phyloP scores from a whole-genome alignment of 2,888 invertebrate genomes.

The Hypsopygia costalis region DNA sequence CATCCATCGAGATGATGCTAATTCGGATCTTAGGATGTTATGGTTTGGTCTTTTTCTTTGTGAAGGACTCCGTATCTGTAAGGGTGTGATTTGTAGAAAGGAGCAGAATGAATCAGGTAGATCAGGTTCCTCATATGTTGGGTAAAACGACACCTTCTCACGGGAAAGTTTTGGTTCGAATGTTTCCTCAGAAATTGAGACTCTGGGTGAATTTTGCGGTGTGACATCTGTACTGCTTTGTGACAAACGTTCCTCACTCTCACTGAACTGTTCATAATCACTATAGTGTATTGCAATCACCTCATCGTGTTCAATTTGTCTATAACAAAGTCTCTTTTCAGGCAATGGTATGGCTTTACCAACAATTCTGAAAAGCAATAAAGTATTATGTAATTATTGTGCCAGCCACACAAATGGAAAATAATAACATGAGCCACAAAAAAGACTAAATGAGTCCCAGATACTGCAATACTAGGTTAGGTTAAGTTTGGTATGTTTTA shows the following conservation, averaged over 20 bases:
- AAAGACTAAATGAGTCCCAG: too few species aligned
- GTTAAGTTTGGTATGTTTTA: too few species aligned
- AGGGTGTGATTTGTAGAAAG: conserved; percentile 67
- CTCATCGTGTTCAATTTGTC: conserved; percentile 66
- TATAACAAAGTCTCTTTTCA: conserved; percentile 46
- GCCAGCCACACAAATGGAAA: conserved; percentile 14
- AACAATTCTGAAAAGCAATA: conserved; percentile 55
- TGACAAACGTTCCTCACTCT: conserved; percentile 66
- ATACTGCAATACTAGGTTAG: too few species aligned
- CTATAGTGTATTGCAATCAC: conserved; percentile 69
- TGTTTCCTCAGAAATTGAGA: conserved; percentile 41
- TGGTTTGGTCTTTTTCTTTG: conserved; percentile 56
- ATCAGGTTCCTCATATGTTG: conserved; percentile 41
- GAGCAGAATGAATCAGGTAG: conserved; percentile 63
- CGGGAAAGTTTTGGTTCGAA: conserved; percentile 42
- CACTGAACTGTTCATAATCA: conserved; percentile 64
- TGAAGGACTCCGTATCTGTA: conserved; percentile 59
- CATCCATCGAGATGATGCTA: conserved; percentile 75
- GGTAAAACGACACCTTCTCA: conserved; percentile 45
- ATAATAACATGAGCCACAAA: too few species aligned
- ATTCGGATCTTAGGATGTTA: conserved; percentile 64
- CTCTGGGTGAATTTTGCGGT: conserved; percentile 65
- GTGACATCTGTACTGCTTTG: conserved; percentile 70
- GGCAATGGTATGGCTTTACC: conserved; percentile 59
- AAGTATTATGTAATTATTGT: conserved; percentile 11